Conservation (phyloP, 2,113 vertebrate species). For the Damaliscus lunatus region DNA sequence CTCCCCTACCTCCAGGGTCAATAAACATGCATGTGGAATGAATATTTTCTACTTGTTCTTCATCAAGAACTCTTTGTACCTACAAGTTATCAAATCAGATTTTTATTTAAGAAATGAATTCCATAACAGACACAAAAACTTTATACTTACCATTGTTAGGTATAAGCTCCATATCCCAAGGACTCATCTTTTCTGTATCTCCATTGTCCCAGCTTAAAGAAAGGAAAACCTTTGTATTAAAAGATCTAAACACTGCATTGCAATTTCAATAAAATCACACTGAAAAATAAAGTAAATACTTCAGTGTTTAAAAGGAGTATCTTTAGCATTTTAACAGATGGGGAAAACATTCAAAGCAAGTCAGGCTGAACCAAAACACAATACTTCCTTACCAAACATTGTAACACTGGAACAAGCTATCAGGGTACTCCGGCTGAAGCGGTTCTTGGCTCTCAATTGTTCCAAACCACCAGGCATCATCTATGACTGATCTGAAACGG, state of each 20-base stretch:
- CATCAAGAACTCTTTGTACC: background rate
- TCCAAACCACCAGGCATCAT: slow-evolving; percentile 99
- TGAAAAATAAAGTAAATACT: background rate
- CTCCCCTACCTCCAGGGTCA: background rate
- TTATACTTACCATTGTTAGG: slow-evolving; percentile 91
- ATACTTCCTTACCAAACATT: slow-evolving; percentile 92
- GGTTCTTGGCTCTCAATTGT: slow-evolving; percentile 98
- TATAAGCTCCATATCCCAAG: slow-evolving; percentile 99
- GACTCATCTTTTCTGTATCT: slow-evolving; percentile 99
- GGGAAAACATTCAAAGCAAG: background rate
- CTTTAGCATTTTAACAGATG: background rate
- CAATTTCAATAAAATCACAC: background rate
- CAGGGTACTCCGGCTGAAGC: slow-evolving; percentile 92
- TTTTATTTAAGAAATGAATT: slow-evolving; percentile 29
- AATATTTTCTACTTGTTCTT: slow-evolving; percentile 16
- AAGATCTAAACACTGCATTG: slow-evolving; percentile 10
- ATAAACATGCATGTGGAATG: background rate
- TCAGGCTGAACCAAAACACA: slow-evolving; percentile 46
- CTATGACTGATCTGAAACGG: slow-evolving; percentile 97
- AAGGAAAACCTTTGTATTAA: slow-evolving; percentile 66
- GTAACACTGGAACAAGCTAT: slow-evolving; percentile 98
- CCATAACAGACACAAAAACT: background rate
- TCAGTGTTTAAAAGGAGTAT: slow-evolving; percentile 19
- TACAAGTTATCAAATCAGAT: background rate
- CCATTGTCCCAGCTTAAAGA: slow-evolving; percentile 96